These are phyloP conservation scores for Sebastes itinus DNA, from an alignment of 2,797 vertebrate genomes.

Conservation along the genomic window DNA sequence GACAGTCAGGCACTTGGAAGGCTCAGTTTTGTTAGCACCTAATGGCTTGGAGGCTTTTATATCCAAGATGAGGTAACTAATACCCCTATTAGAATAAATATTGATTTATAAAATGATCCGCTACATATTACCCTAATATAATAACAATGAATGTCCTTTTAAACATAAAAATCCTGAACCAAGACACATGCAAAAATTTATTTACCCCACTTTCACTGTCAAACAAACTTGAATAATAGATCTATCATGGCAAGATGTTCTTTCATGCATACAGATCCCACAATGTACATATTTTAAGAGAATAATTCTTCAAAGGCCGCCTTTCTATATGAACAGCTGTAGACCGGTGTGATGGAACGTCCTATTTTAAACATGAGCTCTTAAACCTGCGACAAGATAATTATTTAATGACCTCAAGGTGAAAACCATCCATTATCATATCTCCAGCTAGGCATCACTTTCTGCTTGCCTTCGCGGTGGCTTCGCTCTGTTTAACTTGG, in stretches of 20 bases:
- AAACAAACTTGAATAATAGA: constrained; percentile 14
- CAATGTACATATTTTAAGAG: constrained; percentile 24
- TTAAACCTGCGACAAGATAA: constrained; percentile 63
- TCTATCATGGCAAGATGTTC: neutral
- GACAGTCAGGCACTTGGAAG: constrained; percentile 8
- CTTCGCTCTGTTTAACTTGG: constrained; percentile 68
- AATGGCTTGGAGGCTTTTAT: neutral
- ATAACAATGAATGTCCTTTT: neutral
- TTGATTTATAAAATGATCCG: neutral
- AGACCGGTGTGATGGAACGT: constrained; percentile 18
- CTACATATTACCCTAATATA: neutral
- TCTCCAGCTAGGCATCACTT: constrained; percentile 37
- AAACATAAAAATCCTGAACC: neutral
- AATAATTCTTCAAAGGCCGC: neutral
- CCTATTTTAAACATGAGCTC: constrained; percentile 52
- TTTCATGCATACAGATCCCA: neutral
- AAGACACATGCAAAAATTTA: neutral
- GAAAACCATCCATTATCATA: constrained; percentile 60
- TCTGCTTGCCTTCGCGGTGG: neutral
- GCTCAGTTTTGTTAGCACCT: constrained; percentile 1
- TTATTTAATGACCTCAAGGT: constrained; percentile 74
- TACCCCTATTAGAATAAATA: neutral
- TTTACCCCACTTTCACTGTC: neutral
- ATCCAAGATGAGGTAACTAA: neutral
- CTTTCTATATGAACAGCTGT: constrained; percentile 1